Percentiles rank a stretch among this genome's conserved stretches.
These are phyloP conservation scores for Platycercus adscitus DNA, from an alignment of 2,113 vertebrate genomes.

Conservation along the genomic window DNA sequence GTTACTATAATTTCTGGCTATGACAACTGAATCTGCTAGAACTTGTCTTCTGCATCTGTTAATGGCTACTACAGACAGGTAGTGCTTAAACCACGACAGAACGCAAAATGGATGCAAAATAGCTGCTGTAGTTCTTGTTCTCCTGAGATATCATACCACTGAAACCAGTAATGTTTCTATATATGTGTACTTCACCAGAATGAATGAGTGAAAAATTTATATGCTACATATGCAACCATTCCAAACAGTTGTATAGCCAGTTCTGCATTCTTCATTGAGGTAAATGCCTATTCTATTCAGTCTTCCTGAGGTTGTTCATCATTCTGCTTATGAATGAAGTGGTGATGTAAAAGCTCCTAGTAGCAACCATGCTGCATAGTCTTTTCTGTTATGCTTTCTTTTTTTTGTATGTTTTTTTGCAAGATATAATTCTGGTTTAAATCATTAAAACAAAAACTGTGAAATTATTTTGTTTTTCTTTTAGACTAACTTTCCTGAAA, in stretches of 20 bases:
- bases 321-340: neutral
- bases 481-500: conserved; percentile 98
- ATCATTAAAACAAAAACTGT: neutral
- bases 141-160: neutral
- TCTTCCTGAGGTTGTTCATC: neutral
- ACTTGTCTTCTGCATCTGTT: neutral
- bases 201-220: neutral
- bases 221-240: neutral
- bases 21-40: neutral
- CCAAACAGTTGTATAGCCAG: neutral
- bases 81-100: neutral
- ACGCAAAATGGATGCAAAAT: neutral
- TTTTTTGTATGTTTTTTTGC: neutral
- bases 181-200: neutral
- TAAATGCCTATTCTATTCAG: neutral
- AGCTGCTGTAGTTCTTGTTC: neutral
- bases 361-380: neutral
- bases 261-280: neutral
- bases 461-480: neutral
- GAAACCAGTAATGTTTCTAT: neutral
- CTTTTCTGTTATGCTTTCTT: neutral
- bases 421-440: neutral
- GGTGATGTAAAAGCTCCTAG: neutral
- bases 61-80: neutral
- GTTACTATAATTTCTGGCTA: neutral